Percentiles rank a stretch among this genome's conserved stretches.
These are phyloP conservation scores for Cremastinae sp. DNA, from an alignment of 2,888 invertebrate species.

Conservation along the genomic window DNA sequence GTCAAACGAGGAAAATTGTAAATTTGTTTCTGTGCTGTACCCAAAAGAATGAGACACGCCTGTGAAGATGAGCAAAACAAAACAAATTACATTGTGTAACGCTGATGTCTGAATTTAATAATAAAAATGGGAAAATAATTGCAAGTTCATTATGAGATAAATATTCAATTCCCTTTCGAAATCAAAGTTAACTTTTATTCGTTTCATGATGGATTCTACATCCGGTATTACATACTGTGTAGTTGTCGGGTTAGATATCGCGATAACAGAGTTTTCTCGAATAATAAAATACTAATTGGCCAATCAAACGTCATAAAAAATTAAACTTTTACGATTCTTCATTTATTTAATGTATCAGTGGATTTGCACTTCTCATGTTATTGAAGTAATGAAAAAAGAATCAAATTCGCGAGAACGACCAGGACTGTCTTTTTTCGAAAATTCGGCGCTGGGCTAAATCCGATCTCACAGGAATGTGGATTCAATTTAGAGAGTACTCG, in stretches of 20 bases:
- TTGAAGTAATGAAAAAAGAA: conserved; percentile 1
- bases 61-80: conserved; percentile 50
- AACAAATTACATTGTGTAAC: conserved; percentile 69
- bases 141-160: not conserved
- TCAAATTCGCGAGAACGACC: not conserved
- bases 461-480: conserved; percentile 19
- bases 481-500: not conserved
- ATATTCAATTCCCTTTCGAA: not conserved
- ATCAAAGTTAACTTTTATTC: conserved; percentile 40
- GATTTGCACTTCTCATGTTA: not conserved
- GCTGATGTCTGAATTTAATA: conserved; percentile 73
- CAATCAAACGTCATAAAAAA: not conserved
- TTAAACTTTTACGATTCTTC: conserved; percentile 7
- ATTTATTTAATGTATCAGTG: conserved; percentile 8
- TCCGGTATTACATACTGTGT: not conserved
- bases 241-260: not conserved
- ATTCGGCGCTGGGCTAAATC: not conserved
- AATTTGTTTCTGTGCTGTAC: conserved; percentile 60
- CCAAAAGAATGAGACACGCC: conserved; percentile 58
- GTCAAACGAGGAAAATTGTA: conserved; percentile 59
- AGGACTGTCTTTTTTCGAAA: not conserved
- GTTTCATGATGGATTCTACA: conserved; percentile 9
- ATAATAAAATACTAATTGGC: conserved; percentile 32
- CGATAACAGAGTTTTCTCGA: conserved; percentile 15
- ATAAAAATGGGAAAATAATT: conserved; percentile 48